phyloP scores from a whole-genome alignment of 2,888 invertebrate genomes.

The Parasteatoda lunata region DNA sequence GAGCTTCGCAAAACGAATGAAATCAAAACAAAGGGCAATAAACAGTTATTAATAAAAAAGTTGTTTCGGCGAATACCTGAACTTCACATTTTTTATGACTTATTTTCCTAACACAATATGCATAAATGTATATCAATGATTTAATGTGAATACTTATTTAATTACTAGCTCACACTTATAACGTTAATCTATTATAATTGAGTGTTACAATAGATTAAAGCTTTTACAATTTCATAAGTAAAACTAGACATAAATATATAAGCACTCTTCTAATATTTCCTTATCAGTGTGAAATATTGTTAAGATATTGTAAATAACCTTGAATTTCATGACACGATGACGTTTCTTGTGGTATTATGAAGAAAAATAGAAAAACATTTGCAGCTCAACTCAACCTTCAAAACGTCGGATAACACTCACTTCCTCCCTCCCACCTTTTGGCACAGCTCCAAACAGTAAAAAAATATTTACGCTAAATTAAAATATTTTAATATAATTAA shows the following conservation, averaged over 20 bases:
- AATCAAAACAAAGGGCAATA: conserved; percentile 44
- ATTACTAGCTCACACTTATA: too few relatives aligned
- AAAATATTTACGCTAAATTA: conserved; percentile 2
- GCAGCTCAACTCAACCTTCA: conserved; percentile 61
- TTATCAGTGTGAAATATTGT: neutral
- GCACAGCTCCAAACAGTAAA: conserved; percentile 30
- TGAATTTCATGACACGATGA: conserved; percentile 42
- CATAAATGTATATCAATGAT: too few relatives aligned
- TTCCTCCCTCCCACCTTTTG: conserved; percentile 20
- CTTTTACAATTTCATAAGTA: too few relatives aligned
- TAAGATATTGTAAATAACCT: conserved; percentile 20
- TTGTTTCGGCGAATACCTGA: conserved; percentile 26
- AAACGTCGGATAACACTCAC: conserved; percentile 42
- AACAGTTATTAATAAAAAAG: conserved; percentile 54
- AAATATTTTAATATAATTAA: too few relatives aligned
- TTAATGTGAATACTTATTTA: too few relatives aligned
- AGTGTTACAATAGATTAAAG: too few relatives aligned
- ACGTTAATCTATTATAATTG: too few relatives aligned
- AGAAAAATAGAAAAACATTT: conserved; percentile 59
- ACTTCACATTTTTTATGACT: conserved; percentile 14
- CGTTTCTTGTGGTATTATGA: conserved; percentile 31
- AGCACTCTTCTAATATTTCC: too few relatives aligned
- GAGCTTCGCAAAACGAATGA: conserved; percentile 44
- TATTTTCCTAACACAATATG: neutral
- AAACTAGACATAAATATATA: too few relatives aligned